These are phyloP conservation scores for Encarsia formosa DNA, from an alignment of 2,888 invertebrate species.

Conservation along the genomic window DNA sequence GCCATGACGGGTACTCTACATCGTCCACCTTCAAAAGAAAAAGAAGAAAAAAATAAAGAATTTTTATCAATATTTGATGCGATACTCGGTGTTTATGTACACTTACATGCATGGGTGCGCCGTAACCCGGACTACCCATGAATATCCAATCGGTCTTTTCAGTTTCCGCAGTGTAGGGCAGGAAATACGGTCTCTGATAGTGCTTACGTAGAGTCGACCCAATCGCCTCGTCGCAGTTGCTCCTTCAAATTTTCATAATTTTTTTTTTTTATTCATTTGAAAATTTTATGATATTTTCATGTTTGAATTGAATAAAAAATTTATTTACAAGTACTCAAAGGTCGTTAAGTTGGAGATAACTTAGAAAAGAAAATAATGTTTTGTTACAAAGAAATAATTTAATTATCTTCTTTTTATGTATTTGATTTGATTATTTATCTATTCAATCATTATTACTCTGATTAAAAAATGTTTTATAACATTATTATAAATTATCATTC, in stretches of 20 bases:
- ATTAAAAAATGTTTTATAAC: too few species aligned
- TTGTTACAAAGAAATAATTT: too few species aligned
- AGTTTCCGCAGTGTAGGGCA: constrained; percentile 80
- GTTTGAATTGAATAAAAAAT: too few species aligned
- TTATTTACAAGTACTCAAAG: too few species aligned
- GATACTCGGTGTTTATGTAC: neutral
- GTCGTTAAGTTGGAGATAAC: too few species aligned
- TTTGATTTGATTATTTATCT: too few species aligned
- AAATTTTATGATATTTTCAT: too few species aligned
- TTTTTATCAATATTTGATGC: neutral
- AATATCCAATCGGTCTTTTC: constrained; percentile 94
- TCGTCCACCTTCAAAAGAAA: constrained; percentile 77
- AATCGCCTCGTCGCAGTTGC: constrained; percentile 84
- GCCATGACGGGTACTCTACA: constrained; percentile 92
- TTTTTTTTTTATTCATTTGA: too few species aligned
- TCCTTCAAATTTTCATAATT: constrained; percentile 67
- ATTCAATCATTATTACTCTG: too few species aligned
- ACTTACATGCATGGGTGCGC: constrained; percentile 92
- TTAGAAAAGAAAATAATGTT: too few species aligned
- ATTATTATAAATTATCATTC: too few species aligned
- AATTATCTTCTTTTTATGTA: too few species aligned
- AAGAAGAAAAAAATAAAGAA: constrained; percentile 1
- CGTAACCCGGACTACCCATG: constrained; percentile 92
- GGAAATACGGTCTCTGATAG: constrained; percentile 82
- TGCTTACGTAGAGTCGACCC: constrained; percentile 73